Evolutionary conservation across 2,888 invertebrate genomes (phyloP).

Genomic region (Apamea monoglypha): DNA sequence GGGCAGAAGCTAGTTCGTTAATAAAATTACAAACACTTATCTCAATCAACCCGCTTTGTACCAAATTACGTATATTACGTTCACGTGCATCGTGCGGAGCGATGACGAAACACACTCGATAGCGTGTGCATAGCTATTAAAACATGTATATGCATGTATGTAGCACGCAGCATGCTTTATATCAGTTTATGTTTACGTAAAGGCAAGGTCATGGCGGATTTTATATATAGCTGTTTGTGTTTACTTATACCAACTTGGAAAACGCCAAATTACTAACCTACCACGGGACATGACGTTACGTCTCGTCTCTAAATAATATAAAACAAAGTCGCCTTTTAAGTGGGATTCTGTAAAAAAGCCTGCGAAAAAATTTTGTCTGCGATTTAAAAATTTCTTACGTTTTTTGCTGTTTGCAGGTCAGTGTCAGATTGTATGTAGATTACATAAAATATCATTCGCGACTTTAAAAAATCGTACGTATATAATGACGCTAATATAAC

Average conservation of each 20-base stretch:
- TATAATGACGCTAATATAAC: neutral
- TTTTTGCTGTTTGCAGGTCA: neutral
- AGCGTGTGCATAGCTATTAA: neutral
- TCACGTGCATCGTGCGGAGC: neutral
- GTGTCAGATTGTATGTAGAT: neutral
- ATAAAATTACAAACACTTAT: conserved; percentile 9
- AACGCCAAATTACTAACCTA: neutral
- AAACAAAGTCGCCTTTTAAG: neutral
- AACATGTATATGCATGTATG: neutral
- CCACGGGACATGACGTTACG: neutral
- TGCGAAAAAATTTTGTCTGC: too few species aligned
- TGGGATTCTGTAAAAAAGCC: too few species aligned
- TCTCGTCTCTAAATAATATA: neutral
- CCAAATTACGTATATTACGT: neutral
- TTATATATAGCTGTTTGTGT: neutral
- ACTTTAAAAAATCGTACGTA: too few species aligned
- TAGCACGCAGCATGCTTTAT: neutral
- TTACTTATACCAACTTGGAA: neutral
- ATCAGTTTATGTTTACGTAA: neutral
- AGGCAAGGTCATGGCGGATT: conserved; percentile 23
- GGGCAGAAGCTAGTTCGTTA: neutral
- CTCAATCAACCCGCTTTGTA: neutral
- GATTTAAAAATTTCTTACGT: too few species aligned
- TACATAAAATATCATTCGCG: neutral
- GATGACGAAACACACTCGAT: conserved; percentile 4